phyloP scores from a whole-genome alignment of 2,888 invertebrate species.

The Ernsta delagoae region DNA sequence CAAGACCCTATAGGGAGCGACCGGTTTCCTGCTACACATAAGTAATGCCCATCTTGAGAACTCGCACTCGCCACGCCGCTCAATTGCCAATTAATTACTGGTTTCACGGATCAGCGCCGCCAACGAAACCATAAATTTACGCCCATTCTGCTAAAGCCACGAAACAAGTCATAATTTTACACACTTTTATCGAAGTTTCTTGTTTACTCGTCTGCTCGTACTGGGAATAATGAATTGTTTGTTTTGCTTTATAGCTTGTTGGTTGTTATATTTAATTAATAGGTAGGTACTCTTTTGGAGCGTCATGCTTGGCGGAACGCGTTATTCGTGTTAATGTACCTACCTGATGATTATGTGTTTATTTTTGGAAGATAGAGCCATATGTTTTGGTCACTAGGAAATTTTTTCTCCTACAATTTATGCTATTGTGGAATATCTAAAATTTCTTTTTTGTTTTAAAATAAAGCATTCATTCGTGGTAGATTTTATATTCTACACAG shows the following conservation, averaged over 20 bases:
- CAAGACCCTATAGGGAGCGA: conserved; percentile 67
- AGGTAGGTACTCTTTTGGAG: background rate
- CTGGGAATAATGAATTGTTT: conserved; percentile 34
- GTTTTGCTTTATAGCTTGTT: conserved; percentile 22
- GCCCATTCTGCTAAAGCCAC: conserved; percentile 32
- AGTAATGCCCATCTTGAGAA: conserved; percentile 69
- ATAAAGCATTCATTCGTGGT: no score
- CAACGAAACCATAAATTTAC: conserved; percentile 64
- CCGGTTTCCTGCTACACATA: conserved; percentile 64
- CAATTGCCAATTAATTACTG: conserved; percentile 72
- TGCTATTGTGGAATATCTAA: background rate
- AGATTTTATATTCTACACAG: no score
- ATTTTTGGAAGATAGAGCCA: background rate
- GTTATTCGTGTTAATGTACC: background rate
- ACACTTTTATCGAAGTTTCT: conserved; percentile 31
- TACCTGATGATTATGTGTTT: background rate
- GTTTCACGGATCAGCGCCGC: conserved; percentile 52
- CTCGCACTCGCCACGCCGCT: conserved; percentile 55
- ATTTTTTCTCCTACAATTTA: background rate
- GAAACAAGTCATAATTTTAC: conserved; percentile 35
- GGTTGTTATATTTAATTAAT: background rate
- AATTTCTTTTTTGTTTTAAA: no score
- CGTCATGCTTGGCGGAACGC: background rate
- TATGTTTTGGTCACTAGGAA: background rate
- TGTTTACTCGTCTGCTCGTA: conserved; percentile 23